These are phyloP conservation scores for Rhimphoctona megacephalus DNA, from an alignment of 2,888 invertebrate genomes.

Conservation along the genomic window DNA sequence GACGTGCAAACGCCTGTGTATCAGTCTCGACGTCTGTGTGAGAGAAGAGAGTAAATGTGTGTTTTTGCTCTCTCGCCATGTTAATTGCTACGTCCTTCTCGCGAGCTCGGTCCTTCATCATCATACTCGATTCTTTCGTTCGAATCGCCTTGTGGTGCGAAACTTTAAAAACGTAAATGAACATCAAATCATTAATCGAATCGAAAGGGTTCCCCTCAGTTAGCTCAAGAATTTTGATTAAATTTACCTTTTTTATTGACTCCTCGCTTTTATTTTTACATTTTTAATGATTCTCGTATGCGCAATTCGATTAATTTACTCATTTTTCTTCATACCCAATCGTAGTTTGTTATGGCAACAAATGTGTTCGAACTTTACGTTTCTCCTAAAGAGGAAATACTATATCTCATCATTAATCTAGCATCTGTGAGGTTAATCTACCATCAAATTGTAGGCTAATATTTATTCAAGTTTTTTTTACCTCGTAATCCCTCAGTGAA, in stretches of 20 bases:
- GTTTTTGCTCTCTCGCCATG: slow-evolving; percentile 50
- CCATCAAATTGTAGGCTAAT: not conserved
- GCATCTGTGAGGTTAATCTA: not conserved
- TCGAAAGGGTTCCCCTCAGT: not conserved
- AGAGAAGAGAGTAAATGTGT: slow-evolving; percentile 4
- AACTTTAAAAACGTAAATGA: not conserved
- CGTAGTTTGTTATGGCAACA: not conserved
- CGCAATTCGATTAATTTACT: not conserved
- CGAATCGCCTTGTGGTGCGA: slow-evolving; percentile 18
- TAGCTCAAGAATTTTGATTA: slow-evolving; percentile 4
- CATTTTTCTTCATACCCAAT: not conserved
- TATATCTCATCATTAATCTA: not conserved
- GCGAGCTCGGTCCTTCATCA: slow-evolving; percentile 56
- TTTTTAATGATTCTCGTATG: not conserved
- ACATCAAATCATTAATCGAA: slow-evolving; percentile 13
- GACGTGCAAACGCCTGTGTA: slow-evolving; percentile 8
- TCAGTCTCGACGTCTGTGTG: not conserved
- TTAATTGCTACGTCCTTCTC: slow-evolving; percentile 66
- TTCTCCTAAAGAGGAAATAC: not conserved
- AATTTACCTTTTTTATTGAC: slow-evolving; percentile 6
- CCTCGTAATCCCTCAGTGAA: not conserved
- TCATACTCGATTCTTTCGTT: slow-evolving; percentile 28
- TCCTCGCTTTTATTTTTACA: not conserved
- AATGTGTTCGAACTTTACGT: not conserved
- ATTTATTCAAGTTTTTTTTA: slow-evolving; percentile 1